Percentiles rank a stretch among this genome's conserved stretches.
Conservation (phyloP, 2,113 vertebrate genomes). For the Apus apus region DNA sequence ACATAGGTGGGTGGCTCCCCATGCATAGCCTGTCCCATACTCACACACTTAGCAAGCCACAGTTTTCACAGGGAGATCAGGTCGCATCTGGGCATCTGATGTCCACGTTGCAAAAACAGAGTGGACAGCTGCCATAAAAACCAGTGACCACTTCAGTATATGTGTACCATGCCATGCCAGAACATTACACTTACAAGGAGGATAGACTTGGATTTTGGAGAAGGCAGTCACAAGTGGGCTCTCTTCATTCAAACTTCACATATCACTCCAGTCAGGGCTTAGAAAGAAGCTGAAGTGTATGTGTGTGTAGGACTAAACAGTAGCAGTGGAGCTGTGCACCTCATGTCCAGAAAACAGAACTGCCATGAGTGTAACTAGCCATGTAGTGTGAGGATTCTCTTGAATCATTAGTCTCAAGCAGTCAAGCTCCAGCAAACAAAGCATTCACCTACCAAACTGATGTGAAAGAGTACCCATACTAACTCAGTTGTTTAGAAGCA, state of each 20-base stretch:
- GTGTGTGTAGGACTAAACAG: not conserved
- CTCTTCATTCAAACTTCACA: not conserved
- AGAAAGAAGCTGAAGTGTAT: not conserved
- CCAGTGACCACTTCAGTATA: rapidly evolving
- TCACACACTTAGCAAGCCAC: not conserved
- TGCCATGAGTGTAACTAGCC: not conserved
- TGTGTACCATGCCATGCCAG: rapidly evolving
- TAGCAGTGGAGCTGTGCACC: not conserved
- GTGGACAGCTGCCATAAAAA: rapidly evolving
- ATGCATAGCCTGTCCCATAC: rapidly evolving
- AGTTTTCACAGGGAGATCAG: not conserved
- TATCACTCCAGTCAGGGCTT: not conserved
- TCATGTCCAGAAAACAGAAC: not conserved
- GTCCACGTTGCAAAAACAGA: not conserved
- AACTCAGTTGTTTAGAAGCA: not conserved
- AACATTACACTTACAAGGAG: not conserved
- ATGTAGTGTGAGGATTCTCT: not conserved
- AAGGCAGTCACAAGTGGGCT: not conserved
- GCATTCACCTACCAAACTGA: not conserved
- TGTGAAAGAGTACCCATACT: not conserved
- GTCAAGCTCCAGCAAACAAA: not conserved
- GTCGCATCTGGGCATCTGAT: not conserved
- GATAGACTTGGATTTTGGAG: not conserved
- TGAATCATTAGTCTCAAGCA: not conserved
- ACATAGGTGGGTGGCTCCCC: rapidly evolving